Base-by-base conservation (phyloP, 2,113 vertebrate species). In the Plecotus auritus region DNA sequence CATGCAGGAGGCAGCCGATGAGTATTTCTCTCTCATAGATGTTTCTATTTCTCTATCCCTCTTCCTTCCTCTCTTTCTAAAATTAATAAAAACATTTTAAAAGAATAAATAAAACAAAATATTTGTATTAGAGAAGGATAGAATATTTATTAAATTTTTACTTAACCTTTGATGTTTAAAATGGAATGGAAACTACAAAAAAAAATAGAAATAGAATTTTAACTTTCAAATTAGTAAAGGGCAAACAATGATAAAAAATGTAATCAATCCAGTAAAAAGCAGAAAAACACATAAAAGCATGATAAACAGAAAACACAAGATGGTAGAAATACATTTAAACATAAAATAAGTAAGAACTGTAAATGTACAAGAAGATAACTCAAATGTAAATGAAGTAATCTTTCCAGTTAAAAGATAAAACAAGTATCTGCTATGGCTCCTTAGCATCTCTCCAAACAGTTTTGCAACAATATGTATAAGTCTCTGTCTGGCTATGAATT, bases 341-440 rank as follows among this genome's bases (percentile, higher is more conserved):
- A 6, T 4, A 69, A 80, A 85, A 51, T 69, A 95, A 40, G 28
- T 28, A 42, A 70, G 5, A 51, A 66, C 22, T 81, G 0, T 56
- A 64, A 78, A 80, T 88, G 16, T 59, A 0, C 32, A 85, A 84
- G 73, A 82, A 92, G 67, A 47, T 77, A 45, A 59, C 40, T 85
- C 74, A 42, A 85, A 81, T 51, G 51, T 77, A 81, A 74, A 47
- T 77, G 40, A 78, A 82, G 8, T 40, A 4, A 45, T 3, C 18
- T 42, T 86, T 88, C n/a, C n/a, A 7, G n/a, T 90, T 80, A 89
- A 72, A 92, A 91, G 12, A 86, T 54, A 95, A 74, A 94, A 61
- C 45, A 74, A 72, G 16, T 32, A 20, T n/a, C 78, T 47, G 7
- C 42, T 7, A 37, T 11, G 7, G 64, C 23, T 83, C 66, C 45